Conservation (phyloP, 2,888 invertebrate genomes). For the Drosophila mimica region DNA sequence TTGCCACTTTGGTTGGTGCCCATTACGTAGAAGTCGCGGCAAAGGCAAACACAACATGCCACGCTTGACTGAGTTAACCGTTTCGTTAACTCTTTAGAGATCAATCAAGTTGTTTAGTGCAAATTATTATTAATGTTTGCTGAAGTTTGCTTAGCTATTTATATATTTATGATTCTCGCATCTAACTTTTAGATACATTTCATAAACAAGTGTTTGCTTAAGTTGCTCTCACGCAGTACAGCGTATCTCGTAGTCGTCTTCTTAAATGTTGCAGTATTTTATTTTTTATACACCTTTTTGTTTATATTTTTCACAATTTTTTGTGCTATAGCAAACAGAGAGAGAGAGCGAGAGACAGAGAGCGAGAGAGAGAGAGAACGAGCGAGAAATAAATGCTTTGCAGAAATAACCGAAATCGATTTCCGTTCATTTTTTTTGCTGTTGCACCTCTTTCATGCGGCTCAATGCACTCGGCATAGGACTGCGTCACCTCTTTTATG, state of each 20-base stretch:
- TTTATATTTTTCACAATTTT: conserved; percentile 6
- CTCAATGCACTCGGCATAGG: conserved; percentile 52
- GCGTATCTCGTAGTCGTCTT: conserved; percentile 5
- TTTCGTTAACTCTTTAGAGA: not conserved
- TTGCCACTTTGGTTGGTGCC: conserved; percentile 39
- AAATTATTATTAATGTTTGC: not conserved
- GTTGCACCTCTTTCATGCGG: conserved; percentile 42
- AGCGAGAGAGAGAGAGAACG: not conserved
- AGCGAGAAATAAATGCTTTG: conserved; percentile 30
- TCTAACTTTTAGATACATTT: no score
- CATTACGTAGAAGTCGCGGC: conserved; percentile 36
- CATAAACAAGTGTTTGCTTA: not conserved
- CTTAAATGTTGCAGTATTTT: not conserved
- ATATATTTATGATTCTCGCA: not conserved
- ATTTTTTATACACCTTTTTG: conserved; percentile 4
- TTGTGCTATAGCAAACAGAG: no score
- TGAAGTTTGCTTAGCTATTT: not conserved
- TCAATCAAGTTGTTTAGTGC: not conserved
- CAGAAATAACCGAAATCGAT: conserved; percentile 66
- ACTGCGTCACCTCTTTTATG: conserved; percentile 58
- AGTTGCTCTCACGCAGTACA: not conserved
- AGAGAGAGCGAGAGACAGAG: not conserved
- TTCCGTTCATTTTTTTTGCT: conserved; percentile 54
- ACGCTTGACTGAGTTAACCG: not conserved
- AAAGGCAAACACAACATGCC: conserved; percentile 19